Evolutionary conservation across 2,113 vertebrate genomes (phyloP).

Genomic region (Sturnira hondurensis): DNA sequence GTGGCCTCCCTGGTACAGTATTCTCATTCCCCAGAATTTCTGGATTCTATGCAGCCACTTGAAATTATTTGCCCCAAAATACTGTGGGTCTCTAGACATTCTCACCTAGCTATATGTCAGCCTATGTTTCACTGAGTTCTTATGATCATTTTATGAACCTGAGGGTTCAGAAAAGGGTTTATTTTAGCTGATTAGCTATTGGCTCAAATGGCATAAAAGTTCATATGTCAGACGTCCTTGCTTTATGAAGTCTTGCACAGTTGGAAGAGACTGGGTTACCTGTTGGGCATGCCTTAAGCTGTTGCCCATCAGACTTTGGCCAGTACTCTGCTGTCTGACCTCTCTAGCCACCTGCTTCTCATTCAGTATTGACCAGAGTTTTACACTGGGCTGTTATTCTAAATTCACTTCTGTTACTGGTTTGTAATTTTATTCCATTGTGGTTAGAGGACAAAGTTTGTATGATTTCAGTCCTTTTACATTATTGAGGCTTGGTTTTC

Average conservation of each 20-base stretch:
- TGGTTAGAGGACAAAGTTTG: not conserved
- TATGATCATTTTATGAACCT: not conserved
- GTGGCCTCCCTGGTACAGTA: not conserved
- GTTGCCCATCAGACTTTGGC: not conserved
- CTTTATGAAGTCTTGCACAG: not conserved
- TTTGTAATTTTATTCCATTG: not conserved
- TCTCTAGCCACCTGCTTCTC: not conserved
- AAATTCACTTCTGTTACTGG: not conserved
- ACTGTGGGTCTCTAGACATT: not conserved
- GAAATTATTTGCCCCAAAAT: not conserved
- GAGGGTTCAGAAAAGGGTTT: not conserved
- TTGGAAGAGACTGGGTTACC: not conserved
- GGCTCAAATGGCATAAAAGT: not conserved
- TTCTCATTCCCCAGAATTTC: not conserved
- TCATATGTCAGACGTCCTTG: not conserved
- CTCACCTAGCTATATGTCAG: not conserved
- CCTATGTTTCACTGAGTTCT: not conserved
- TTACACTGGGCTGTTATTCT: not conserved
- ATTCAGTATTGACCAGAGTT: not conserved
- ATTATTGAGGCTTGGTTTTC: not conserved
- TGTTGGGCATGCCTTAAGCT: not conserved
- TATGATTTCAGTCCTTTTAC: not conserved
- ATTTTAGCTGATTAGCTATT: not conserved
- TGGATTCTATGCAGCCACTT: not conserved
- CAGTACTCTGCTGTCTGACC: not conserved